Evolutionary conservation across 2,888 invertebrate genomes (phyloP), one percentile per base, ranked within the genome.

Genomic region (Lomographa bimaculata): DNA sequence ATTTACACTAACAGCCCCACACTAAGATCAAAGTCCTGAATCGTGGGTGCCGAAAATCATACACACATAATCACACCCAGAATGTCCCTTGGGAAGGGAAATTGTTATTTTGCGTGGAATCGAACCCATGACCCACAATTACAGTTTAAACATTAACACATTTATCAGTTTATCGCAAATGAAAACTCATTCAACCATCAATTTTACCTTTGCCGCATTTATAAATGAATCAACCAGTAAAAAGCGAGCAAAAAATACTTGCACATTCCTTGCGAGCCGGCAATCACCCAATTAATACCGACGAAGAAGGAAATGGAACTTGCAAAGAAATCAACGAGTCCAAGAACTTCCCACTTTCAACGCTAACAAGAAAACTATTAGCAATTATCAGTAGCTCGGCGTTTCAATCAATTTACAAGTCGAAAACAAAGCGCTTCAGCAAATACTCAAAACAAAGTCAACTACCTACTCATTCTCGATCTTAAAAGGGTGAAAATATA

Each of bases 341-440:
- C 63, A 49, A 61, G 60, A 78, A 79, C 73, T 78, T 72, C 47
- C 61, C 60, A 68, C 73, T 71, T 53, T 57, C 57, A 60, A 63
- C 70, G 68, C 64, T 82, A 85, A 85, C 83, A 77, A 80, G 84
- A 82, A 81, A 85, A 81, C 81, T 79, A 82, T 81, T 77, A 82
- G 77, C 78, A 80, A 84, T 84, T 83, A 84, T 83, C 79, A 79
- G 77, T 62, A 60, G 71, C 67, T 68, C 71, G 51, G 77, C 75
- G 71, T 79, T 83, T 83, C 81, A 82, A 82, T 82, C 81, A 82
- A 79, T 79, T 83, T 79, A 71, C 74, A 71, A 81, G 71, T 77
- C 65, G 71, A 72, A 76, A 80, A 75, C 71, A 73, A 75, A 69
- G 66, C 60, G 57, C 66, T 61, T 71, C 51, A 51, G 64, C 64